Conservation (phyloP, 2,797 vertebrate genomes). For the Brachymystax lenok region DNA sequence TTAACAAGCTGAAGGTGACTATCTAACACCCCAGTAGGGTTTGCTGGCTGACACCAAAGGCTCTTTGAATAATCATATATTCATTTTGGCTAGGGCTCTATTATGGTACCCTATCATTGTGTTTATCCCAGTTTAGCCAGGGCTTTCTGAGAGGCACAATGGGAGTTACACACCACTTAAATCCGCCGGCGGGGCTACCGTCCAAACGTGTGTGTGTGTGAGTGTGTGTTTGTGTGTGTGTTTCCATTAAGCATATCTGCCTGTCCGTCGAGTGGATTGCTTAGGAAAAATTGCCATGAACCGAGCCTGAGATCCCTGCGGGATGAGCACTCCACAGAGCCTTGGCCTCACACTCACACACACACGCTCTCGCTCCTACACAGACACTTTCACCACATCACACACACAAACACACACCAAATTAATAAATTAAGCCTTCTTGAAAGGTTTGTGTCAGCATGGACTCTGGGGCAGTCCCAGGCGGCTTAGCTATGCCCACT, state of each 20-base stretch:
- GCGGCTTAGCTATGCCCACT: conserved; percentile 23
- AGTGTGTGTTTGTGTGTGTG: too few species aligned
- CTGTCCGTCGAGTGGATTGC: conserved; percentile 10
- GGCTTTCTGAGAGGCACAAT: not conserved
- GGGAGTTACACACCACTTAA: not conserved
- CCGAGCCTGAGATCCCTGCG: not conserved
- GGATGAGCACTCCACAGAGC: not conserved
- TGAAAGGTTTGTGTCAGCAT: conserved; percentile 64
- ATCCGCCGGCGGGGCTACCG: not conserved
- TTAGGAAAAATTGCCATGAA: not conserved
- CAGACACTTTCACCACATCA: conserved; percentile 10
- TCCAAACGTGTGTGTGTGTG: too few species aligned
- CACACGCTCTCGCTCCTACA: not conserved
- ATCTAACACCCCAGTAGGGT: not conserved
- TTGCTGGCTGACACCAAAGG: not conserved
- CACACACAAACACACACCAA: conserved; percentile 16
- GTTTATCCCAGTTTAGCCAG: not conserved
- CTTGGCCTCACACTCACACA: conserved; percentile 2
- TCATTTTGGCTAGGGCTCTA: not conserved
- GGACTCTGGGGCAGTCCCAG: conserved; percentile 46
- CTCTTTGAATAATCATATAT: not conserved
- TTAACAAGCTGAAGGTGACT: not conserved
- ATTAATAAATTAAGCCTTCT: conserved; percentile 51
- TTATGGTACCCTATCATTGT: not conserved
- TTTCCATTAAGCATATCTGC: not conserved